A percentile compares a stretch with the other conserved stretches of the same genome.
Conservation (phyloP, 2,113 vertebrate genomes). For the Hemiprocne comata region DNA sequence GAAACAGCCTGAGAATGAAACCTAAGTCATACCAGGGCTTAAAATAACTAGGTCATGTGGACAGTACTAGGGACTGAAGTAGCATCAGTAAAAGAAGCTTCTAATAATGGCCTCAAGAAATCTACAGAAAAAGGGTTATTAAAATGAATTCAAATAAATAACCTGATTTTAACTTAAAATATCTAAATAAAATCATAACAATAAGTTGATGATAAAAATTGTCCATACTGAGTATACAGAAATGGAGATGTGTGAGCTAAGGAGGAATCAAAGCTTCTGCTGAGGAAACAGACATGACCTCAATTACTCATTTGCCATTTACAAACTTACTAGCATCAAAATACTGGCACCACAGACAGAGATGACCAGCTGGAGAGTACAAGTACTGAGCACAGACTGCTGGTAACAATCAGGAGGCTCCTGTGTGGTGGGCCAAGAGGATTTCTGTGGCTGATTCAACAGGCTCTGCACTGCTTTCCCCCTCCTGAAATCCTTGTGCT, state of each 20-base stretch:
- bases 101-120: conserved; percentile 29
- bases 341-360: background rate
- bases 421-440: background rate
- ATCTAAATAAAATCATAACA: background rate
- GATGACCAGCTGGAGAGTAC: background rate
- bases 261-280: background rate
- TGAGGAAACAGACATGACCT: background rate
- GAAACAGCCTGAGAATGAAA: conserved; percentile 69
- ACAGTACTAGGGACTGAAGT: conserved; percentile 22
- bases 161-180: background rate
- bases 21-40: conserved; percentile 44
- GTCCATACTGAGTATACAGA: fast-evolving
- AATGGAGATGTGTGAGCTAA: background rate
- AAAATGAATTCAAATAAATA: background rate
- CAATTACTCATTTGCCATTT: background rate
- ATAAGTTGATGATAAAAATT: background rate
- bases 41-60: conserved; percentile 72
- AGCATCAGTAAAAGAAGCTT: conserved; percentile 27
- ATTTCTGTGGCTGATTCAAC: background rate
- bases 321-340: background rate
- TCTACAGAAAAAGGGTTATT: background rate
- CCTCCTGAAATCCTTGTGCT: background rate
- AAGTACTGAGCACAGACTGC: background rate
- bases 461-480: background rate
- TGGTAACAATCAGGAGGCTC: background rate